Evolutionary conservation across 2,888 invertebrate species (phyloP), one percentile per base, ranked within the genome.

Genomic region (Rhorus exstirpatorius): DNA sequence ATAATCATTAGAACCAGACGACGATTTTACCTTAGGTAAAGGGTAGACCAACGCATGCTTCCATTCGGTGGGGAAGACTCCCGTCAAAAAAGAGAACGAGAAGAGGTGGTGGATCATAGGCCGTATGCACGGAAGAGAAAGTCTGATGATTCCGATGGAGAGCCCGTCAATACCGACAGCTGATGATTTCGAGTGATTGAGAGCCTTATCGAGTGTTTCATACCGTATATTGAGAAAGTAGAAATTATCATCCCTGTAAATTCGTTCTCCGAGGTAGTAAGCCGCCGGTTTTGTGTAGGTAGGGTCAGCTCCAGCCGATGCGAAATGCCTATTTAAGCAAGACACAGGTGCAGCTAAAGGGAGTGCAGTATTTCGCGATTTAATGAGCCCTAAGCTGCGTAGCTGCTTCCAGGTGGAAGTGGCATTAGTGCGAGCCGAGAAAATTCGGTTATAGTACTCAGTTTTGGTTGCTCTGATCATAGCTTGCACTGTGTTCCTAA

Each of bases 101-200:
- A 44, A 44, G 6, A 71, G 46, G 21, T 71, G 58, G 26, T 63
- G 63, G 44, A 63, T 63, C 63, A 63, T 63, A 1, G 63, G 63
- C 46, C 63, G 4, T 63, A 63, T 63, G 24, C n/a, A 63, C 1
- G 63, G 63, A 4, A 26, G 19, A 24, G 63, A 41, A 7, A 63
- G 63, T 10, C 8, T 44, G 24, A 63, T 26, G 19, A 63, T 44
- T 1, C 2, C 3, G 7, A n/a, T 46, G 1, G 63, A 63, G 24
- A 46, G 24, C n/a, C 26, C 67, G 8, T 51, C 67, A 12, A 49
- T 19, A 10, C 35, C 35, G 8, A n/a, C 1, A 8, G 49, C 49
- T 10, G 35, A 49, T 8, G 49, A 67, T 46, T 44, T 31, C 6
- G 44, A 3, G 49, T 49, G 4, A 6, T 17, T 1, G 49, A 71